Evolutionary conservation across 2,888 invertebrate species (phyloP), one percentile per base, ranked within the genome.

Genomic region (Gonocerus acuteangulatus): DNA sequence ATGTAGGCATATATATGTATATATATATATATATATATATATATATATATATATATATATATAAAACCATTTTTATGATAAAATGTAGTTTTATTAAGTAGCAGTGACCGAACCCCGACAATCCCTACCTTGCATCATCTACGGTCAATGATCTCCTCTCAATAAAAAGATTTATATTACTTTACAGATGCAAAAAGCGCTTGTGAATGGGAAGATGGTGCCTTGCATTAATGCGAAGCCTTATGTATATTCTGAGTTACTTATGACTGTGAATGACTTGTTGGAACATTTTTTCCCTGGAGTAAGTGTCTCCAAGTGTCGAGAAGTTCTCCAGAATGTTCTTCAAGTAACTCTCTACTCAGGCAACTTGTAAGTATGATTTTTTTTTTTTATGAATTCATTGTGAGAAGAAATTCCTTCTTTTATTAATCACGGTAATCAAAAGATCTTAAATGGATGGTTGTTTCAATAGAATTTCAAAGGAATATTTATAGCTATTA

Each of bases 141-240:
- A n/a, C n/a, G n/a, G n/a, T n/a, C n/a, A n/a, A n/a, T n/a, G n/a
- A n/a, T n/a, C n/a, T n/a, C n/a, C n/a, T n/a, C n/a, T n/a, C n/a
- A n/a, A n/a, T n/a, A n/a, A n/a, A n/a, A n/a, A n/a, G n/a, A 19
- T 52, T 7, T n/a, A n/a, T 44, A 13, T 49, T 27, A 1, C 34
- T 18, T 73, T 72, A 32, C 75, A 82, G 80, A 79, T 89, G 48
- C 88, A 89, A 71, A 87, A 87, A 72, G 88, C 87, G 44, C 78
- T 86, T 65, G 85, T 91, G 60, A 87, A 87, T 72, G 86, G 85
- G 71, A 85, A 85, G 70, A 82, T 88, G 80, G 85, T 91, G 69
- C 87, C 87, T 58, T 89, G 89, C 75, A 89, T 92, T 72, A 91
- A 91, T 75, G 85, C 87, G 76, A 89, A 89, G 77, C 87, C 89